A percentile compares a stretch with the other conserved stretches of the same genome.
phyloP scores from a whole-genome alignment of 1,140 invertebrate species.

The Drosophila insularis region DNA sequence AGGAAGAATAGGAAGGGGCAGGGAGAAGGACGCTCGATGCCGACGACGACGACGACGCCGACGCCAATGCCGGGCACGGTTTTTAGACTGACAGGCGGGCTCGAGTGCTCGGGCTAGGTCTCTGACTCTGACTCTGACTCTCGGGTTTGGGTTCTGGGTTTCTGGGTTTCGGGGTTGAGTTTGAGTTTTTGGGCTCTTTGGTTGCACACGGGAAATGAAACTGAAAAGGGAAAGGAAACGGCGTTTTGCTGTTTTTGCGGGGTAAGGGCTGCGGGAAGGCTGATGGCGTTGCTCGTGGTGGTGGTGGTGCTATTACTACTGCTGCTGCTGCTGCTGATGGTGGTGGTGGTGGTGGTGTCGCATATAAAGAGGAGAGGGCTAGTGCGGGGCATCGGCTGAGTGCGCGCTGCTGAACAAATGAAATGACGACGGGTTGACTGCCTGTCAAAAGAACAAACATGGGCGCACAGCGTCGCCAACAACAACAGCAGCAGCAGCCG shows the following conservation, averaged over 20 bases:
- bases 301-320: slow-evolving; percentile 3
- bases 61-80: slow-evolving; percentile 32
- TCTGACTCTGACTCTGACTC: background rate
- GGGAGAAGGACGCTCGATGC: slow-evolving; percentile 50
- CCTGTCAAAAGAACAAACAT: slow-evolving; percentile 82
- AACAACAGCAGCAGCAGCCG: slow-evolving; percentile 27
- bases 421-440: slow-evolving; percentile 83
- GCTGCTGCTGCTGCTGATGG: slow-evolving; percentile 23
- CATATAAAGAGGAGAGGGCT: slow-evolving; percentile 30
- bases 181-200: slow-evolving; percentile 36
- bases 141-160: slow-evolving; percentile 3
- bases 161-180: slow-evolving; percentile 19
- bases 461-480: slow-evolving; percentile 71
- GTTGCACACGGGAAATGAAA: slow-evolving; percentile 76
- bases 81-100: slow-evolving; percentile 73
- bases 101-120: slow-evolving; percentile 33
- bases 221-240: slow-evolving; percentile 81
- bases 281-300: slow-evolving; percentile 29
- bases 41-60: slow-evolving; percentile 18
- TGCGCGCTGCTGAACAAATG: slow-evolving; percentile 81
- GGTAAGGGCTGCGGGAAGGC: slow-evolving; percentile 18
- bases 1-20: slow-evolving; percentile 27
- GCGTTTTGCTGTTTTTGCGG: slow-evolving; percentile 65
- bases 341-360: slow-evolving; percentile 28
- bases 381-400: slow-evolving; percentile 69